These are phyloP conservation scores for Lepidochitona cinerea DNA, from an alignment of 2,888 invertebrate genomes.

Conservation along the genomic window DNA sequence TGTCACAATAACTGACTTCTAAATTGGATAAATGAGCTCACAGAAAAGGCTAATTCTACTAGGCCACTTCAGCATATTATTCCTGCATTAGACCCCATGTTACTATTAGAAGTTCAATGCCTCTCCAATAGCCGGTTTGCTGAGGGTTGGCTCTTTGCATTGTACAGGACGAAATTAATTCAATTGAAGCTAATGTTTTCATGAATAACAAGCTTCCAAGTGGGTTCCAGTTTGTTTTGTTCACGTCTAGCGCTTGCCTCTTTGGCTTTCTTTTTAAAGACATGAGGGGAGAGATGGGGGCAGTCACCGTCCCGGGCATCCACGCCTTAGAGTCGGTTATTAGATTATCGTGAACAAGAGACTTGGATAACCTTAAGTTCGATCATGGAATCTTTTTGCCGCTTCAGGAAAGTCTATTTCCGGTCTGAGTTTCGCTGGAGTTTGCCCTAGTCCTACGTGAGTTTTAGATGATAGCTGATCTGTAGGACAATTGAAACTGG, in stretches of 20 bases:
- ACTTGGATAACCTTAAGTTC: too few relatives aligned
- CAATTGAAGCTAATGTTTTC: conserved; percentile 9
- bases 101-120: neutral
- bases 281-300: neutral
- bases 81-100: neutral
- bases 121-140: neutral
- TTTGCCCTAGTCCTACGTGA: neutral
- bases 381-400: neutral
- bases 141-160: neutral
- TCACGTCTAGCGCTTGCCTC: neutral
- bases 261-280: neutral
- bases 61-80: conserved; percentile 4
- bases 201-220: conserved; percentile 8
- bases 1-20: conserved; percentile 1
- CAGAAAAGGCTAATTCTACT: neutral
- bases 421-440: neutral
- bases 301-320: too few relatives aligned
- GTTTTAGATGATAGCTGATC: neutral
- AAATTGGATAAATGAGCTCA: conserved; percentile 1
- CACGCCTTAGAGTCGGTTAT: too few relatives aligned
- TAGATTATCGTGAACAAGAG: neutral
- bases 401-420: conserved; percentile 1
- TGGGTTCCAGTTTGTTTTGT: neutral
- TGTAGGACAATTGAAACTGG: neutral
- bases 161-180: neutral